Percentiles rank a stretch among this genome's conserved stretches.
Conservation (phyloP, 2,113 vertebrate genomes). For the Onychostruthus taczanowskii region DNA sequence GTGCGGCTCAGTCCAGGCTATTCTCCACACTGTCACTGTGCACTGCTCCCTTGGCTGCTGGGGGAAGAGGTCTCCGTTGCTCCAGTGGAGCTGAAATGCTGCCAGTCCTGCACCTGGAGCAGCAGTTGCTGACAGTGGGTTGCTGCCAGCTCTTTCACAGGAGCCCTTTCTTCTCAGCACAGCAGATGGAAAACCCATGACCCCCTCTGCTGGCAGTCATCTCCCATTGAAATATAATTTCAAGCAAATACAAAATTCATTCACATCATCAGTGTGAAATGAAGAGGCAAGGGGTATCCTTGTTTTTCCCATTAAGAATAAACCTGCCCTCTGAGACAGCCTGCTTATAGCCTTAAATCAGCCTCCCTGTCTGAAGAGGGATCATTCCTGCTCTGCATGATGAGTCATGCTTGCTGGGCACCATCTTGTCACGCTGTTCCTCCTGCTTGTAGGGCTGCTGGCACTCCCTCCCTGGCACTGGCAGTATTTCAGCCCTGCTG, state of each 20-base stretch:
- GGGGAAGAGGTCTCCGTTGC: neutral
- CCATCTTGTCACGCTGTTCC: neutral
- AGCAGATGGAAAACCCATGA: neutral
- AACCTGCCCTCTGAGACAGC: slow-evolving; percentile 8
- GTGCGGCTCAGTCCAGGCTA: neutral
- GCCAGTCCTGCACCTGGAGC: neutral
- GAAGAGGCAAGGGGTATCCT: neutral
- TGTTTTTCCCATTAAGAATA: slow-evolving; percentile 15
- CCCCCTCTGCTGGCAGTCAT: slow-evolving; percentile 54
- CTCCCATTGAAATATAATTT: neutral
- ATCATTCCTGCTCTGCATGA: neutral
- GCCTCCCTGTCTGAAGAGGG: neutral
- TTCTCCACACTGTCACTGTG: neutral
- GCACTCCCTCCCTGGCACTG: neutral
- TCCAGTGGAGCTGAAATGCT: neutral
- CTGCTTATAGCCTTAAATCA: neutral
- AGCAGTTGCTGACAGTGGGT: neutral
- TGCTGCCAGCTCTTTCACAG: neutral
- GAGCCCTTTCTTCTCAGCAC: neutral
- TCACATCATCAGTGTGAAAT: neutral
- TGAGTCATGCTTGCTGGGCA: neutral
- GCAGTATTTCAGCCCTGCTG: neutral
- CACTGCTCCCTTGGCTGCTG: neutral
- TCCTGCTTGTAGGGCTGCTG: neutral
- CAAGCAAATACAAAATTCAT: neutral